phyloP scores from a whole-genome alignment of 2,888 invertebrate species.

The Amblyjoppa fuscipennis region DNA sequence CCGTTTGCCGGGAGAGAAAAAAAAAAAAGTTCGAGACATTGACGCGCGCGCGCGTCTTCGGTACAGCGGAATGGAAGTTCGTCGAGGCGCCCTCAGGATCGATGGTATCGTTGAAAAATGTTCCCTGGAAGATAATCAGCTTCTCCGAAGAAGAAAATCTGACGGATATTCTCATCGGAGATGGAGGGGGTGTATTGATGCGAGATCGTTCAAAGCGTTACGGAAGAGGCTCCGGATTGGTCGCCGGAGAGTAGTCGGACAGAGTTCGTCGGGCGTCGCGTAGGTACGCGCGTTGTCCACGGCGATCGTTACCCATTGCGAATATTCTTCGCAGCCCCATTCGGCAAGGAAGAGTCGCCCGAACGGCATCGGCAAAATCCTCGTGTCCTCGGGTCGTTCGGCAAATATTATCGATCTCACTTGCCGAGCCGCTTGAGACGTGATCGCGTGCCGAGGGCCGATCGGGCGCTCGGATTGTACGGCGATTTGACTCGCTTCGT shows the following conservation, averaged over 20 bases:
- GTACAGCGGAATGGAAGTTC: constrained; percentile 30
- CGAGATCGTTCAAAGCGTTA: not conserved
- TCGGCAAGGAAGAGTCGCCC: not conserved
- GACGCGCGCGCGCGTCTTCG: not conserved
- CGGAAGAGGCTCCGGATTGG: not conserved
- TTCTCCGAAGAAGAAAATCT: not conserved
- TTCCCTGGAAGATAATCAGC: constrained; percentile 10
- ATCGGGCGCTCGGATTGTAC: constrained; percentile 80
- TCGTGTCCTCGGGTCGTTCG: not conserved
- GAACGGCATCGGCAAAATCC: not conserved
- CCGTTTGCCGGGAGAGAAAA: not conserved
- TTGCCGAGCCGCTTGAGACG: constrained; percentile 83
- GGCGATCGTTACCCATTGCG: not conserved
- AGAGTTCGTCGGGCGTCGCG: not conserved
- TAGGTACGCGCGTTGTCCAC: not conserved
- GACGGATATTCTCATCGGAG: not conserved
- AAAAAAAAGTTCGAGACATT: not conserved
- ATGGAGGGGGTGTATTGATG: not conserved
- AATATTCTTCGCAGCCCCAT: not conserved
- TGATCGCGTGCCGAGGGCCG: constrained; percentile 81
- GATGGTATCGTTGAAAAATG: not conserved
- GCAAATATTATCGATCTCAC: constrained; percentile 66
- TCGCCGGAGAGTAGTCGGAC: not conserved
- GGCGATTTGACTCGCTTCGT: constrained; percentile 81
- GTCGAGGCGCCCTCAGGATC: not conserved